Percentiles rank a stretch among this genome's conserved stretches.
Evolutionary conservation across 2,797 vertebrate species (phyloP).

Genomic region (Acanthiza pusilla): DNA sequence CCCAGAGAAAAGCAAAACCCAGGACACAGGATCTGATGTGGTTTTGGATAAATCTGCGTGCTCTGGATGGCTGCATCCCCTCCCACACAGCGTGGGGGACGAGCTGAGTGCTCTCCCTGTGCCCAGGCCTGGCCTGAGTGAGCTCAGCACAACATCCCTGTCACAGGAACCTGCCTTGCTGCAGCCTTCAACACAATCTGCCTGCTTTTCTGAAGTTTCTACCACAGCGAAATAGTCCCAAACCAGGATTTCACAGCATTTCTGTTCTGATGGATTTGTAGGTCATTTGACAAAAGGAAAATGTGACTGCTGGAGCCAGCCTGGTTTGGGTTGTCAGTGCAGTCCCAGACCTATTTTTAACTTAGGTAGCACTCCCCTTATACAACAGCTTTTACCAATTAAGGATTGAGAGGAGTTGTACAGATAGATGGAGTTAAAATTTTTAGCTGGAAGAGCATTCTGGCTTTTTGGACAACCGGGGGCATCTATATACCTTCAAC

Average conservation of each 20-base stretch:
- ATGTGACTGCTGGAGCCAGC: background rate
- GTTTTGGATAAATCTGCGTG: background rate
- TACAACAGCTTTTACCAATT: background rate
- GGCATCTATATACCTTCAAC: background rate
- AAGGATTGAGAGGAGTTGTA: background rate
- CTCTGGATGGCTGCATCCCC: background rate
- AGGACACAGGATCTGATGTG: background rate
- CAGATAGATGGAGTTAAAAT: background rate
- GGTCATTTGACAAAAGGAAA: background rate
- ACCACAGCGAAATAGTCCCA: background rate
- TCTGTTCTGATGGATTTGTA: background rate
- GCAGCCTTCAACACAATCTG: background rate
- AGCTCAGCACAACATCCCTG: background rate
- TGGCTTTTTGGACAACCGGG: background rate
- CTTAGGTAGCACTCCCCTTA: background rate
- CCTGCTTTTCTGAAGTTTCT: background rate
- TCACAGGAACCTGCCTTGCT: no score
- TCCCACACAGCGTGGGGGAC: background rate
- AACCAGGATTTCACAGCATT: background rate
- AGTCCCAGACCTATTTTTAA: conserved; percentile 31
- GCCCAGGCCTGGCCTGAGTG: background rate
- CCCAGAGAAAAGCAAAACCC: background rate
- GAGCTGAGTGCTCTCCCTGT: background rate
- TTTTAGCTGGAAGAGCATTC: background rate
- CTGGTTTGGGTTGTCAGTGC: background rate